A percentile compares a stretch with the other conserved stretches of the same genome.
phyloP scores from a whole-genome alignment of 2,888 invertebrate genomes.

The Cheilosia vulpina region DNA sequence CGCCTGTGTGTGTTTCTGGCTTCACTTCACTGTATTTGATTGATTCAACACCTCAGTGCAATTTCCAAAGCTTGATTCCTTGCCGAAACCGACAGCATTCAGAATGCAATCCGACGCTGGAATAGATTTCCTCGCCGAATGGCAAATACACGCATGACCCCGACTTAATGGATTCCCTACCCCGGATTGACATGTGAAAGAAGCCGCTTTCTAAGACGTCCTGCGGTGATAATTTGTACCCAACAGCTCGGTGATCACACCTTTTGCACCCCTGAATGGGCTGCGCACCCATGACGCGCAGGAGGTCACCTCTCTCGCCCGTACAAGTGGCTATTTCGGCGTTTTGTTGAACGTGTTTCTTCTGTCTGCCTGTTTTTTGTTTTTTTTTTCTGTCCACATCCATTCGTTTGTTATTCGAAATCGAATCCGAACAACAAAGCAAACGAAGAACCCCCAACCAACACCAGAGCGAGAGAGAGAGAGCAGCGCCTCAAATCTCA shows the following conservation, averaged over 20 bases:
- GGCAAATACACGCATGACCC: slow-evolving; percentile 13
- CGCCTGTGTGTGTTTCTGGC: background rate
- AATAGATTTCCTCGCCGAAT: slow-evolving; percentile 15
- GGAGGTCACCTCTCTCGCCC: slow-evolving; percentile 62
- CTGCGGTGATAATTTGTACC: slow-evolving; percentile 78
- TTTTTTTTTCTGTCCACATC: slow-evolving; percentile 10
- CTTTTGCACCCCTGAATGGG: slow-evolving; percentile 74
- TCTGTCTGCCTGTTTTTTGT: background rate
- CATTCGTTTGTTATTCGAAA: slow-evolving; percentile 35
- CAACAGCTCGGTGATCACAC: slow-evolving; percentile 77
- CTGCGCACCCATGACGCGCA: slow-evolving; percentile 57
- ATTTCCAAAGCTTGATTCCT: slow-evolving; percentile 12
- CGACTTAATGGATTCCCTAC: slow-evolving; percentile 55
- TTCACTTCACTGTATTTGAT: slow-evolving; percentile 51
- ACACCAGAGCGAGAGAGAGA: slow-evolving; percentile 43
- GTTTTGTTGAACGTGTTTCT: slow-evolving; percentile 37
- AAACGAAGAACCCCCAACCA: background rate
- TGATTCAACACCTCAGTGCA: slow-evolving; percentile 62
- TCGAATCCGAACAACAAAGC: slow-evolving; percentile 13
- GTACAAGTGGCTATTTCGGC: slow-evolving; percentile 68
- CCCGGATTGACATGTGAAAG: slow-evolving; percentile 74
- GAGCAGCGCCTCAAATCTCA: slow-evolving; percentile 67
- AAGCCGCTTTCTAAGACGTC: slow-evolving; percentile 77
- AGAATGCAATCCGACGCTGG: slow-evolving; percentile 3
- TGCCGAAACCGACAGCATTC: background rate